Evolutionary conservation across 2,888 invertebrate genomes (phyloP).

Genomic region (Cerastis leucographa): DNA sequence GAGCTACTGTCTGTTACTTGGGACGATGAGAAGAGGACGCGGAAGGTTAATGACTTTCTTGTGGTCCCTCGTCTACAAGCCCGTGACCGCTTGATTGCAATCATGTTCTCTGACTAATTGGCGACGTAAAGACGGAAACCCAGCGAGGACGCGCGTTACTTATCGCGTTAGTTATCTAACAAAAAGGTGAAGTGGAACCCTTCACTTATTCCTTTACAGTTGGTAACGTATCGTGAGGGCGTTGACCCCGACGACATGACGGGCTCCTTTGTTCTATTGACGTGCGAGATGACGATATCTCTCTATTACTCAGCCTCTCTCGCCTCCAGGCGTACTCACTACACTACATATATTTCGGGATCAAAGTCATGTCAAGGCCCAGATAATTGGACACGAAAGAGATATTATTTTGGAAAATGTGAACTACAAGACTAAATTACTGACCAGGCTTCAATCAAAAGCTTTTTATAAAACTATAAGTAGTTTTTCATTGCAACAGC

Average conservation of each 20-base stretch:
- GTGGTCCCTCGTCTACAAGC: slow-evolving; percentile 15
- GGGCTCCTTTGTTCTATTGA: slow-evolving; percentile 22
- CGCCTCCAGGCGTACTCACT: not conserved
- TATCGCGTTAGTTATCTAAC: slow-evolving; percentile 2
- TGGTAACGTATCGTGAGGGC: slow-evolving; percentile 19
- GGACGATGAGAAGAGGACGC: not conserved
- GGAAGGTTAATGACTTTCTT: slow-evolving; percentile 34
- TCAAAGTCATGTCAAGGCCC: slow-evolving; percentile 12
- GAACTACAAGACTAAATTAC: too few relatives aligned
- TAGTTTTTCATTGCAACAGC: not conserved
- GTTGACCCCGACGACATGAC: slow-evolving; percentile 16
- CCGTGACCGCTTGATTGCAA: slow-evolving; percentile 39
- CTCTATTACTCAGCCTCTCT: slow-evolving; percentile 6
- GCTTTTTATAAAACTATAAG: not conserved
- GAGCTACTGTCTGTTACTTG: slow-evolving; percentile 3
- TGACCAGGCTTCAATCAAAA: not conserved
- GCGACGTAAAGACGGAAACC: not conserved
- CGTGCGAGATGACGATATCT: slow-evolving; percentile 16
- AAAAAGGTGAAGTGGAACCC: slow-evolving; percentile 6
- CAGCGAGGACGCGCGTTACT: slow-evolving; percentile 3
- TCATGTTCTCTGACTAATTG: slow-evolving; percentile 35
- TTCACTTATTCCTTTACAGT: slow-evolving; percentile 9
- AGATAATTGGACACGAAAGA: not conserved
- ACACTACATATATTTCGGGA: not conserved
- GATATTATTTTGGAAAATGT: not conserved